Evolutionary conservation across 2,888 invertebrate species (phyloP), one percentile per base, ranked within the genome.

Genomic region (Osmoderma eremita): DNA sequence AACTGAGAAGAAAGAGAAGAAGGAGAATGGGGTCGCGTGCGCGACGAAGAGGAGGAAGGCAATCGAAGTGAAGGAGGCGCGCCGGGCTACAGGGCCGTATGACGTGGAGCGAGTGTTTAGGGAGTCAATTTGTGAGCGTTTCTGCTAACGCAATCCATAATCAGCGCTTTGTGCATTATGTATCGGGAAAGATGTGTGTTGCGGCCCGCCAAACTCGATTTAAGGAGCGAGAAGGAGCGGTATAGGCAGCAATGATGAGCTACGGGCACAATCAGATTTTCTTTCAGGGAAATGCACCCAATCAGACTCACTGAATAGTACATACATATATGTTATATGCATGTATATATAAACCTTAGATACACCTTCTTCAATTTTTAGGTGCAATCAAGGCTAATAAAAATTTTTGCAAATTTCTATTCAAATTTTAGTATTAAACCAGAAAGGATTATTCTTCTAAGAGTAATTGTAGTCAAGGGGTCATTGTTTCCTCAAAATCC

Each of bases 201-300:
- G 67, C 66, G 63, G 63, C 49, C 53, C 56, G 58, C 67, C 67
- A 73, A 72, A 72, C 72, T 72, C 70, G 72, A 72, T 73, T 72
- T 71, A 70, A 72, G 70, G 71, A 67, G 67, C 51, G 45, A 51
- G 39, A 67, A 69, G 65, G 68, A 67, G 67, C 66, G 69, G 22
- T 22, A 24, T 22, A 56, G 56, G 22, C 20, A 56, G 56, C 20
- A 41, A 67, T 69, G 71, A 71, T 69, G 69, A 71, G 70, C 73
- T 74, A 66, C 68, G 68, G 72, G 73, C 71, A 73, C 73, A 75
- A 73, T 75, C 75, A 73, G 71, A 41, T 41, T 56, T 30, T 56
- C 56, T 56, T 56, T 56, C 75, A 71, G 67, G 71, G 67, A 71
- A 73, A 72, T 75, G 75, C 75, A 75, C 73, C 75, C 75, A 75